Evolutionary conservation across 2,888 invertebrate species (phyloP).

Genomic region (Stenoptilia bipunctidactyla): DNA sequence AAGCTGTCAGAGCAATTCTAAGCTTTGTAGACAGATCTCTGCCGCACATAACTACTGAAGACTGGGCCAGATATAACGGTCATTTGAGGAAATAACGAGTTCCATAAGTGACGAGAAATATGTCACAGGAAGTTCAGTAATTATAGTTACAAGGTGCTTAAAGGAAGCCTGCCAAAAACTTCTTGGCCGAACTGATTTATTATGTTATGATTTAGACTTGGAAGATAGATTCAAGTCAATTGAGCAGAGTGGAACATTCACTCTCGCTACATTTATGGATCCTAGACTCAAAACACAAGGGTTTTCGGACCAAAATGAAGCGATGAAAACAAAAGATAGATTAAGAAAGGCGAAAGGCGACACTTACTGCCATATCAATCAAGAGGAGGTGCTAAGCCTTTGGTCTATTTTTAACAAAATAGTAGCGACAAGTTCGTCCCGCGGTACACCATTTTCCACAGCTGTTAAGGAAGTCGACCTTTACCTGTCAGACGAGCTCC

Average conservation of each 20-base stretch:
- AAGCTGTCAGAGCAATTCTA: conserved; percentile 14
- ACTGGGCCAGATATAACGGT: conserved; percentile 17
- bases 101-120: conserved; percentile 18
- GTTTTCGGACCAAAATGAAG: no score
- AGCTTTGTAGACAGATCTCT: conserved; percentile 11
- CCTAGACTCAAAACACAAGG: conserved; percentile 2
- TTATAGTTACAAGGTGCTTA: conserved; percentile 15
- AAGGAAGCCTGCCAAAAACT: conserved; percentile 13
- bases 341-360: no score
- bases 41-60: conserved; percentile 15
- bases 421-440: no score
- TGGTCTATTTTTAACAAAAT: no score
- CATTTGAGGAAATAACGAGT: conserved; percentile 16
- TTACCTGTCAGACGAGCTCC: no score
- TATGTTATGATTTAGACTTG: conserved; percentile 1
- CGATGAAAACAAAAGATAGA: no score
- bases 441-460: no score
- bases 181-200: conserved; percentile 1
- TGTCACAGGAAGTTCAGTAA: conserved; percentile 16
- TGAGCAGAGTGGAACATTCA: conserved; percentile 3
- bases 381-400: no score
- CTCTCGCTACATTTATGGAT: conserved; percentile 3
- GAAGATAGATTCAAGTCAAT: neutral
- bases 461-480: no score
- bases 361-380: no score